phyloP scores from a whole-genome alignment of 2,888 invertebrate species.

The Sussaba pulchella region DNA sequence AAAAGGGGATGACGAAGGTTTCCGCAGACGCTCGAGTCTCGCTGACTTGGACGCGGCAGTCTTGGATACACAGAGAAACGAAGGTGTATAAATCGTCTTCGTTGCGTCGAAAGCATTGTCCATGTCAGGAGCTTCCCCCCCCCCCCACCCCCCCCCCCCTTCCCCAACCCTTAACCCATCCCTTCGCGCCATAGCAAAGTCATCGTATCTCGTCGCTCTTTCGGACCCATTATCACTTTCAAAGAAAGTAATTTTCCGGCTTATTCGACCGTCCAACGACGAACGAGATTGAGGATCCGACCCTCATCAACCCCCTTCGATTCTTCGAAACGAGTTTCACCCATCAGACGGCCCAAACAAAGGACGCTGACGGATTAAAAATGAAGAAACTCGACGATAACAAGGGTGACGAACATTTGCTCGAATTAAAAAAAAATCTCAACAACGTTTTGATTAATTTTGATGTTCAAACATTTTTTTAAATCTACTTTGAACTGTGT shows the following conservation, averaged over 20 bases:
- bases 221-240: slow-evolving; percentile 69
- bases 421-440: neutral
- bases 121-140: slow-evolving; percentile 31
- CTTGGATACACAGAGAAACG: neutral
- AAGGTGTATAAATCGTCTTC: slow-evolving; percentile 16
- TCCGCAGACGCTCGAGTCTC: slow-evolving; percentile 6
- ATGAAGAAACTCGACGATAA: slow-evolving; percentile 21
- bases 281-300: slow-evolving; percentile 65
- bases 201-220: slow-evolving; percentile 60
- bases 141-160: neutral
- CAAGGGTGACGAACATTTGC: neutral
- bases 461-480: no score
- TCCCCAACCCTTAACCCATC: neutral
- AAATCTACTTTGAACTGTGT: no score
- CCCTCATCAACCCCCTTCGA: slow-evolving; percentile 44
- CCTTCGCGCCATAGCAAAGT: no score
- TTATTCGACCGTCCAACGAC: slow-evolving; percentile 67
- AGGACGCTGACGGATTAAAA: slow-evolving; percentile 16
- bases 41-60: neutral
- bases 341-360: slow-evolving; percentile 4
- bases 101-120: slow-evolving; percentile 69
- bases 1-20: slow-evolving; percentile 2
- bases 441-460: no score
- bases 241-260: slow-evolving; percentile 73
- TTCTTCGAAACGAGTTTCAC: slow-evolving; percentile 66